Evolutionary conservation across 2,888 invertebrate genomes (phyloP).

Genomic region (Ichneumoninae sp.): DNA sequence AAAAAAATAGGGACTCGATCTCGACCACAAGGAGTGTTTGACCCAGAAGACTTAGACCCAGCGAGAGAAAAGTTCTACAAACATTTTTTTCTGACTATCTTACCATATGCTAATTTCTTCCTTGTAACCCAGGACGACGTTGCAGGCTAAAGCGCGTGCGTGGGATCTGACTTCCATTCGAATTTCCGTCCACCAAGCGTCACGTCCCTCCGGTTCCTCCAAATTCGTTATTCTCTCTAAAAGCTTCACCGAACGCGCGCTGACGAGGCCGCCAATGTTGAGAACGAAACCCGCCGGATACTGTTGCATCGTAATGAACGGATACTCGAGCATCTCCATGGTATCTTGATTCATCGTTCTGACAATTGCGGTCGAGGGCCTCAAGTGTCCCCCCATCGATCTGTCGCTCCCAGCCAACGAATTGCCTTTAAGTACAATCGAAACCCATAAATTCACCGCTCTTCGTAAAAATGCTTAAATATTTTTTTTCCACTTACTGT

Average conservation of each 20-base stretch:
- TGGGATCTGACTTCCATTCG: conserved; percentile 98
- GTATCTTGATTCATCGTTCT: conserved; percentile 91
- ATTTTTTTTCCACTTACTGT: not conserved
- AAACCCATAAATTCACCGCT: conserved; percentile 1
- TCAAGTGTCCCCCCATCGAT: conserved; percentile 87
- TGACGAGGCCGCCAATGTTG: conserved; percentile 94
- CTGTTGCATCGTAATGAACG: conserved; percentile 96
- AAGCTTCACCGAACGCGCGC: conserved; percentile 93
- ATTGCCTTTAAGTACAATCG: conserved; percentile 86
- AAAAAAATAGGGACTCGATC: no score
- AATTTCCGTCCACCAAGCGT: conserved; percentile 98
- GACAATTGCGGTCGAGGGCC: conserved; percentile 85
- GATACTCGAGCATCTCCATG: conserved; percentile 96
- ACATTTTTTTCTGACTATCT: conserved; percentile 70
- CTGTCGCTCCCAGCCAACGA: conserved; percentile 89
- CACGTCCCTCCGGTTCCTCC: conserved; percentile 95
- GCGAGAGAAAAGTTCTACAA: no score
- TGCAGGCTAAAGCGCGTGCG: conserved; percentile 95
- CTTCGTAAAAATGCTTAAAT: no score
- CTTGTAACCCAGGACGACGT: conserved; percentile 96
- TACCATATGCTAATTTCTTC: conserved; percentile 97
- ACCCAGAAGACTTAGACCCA: no score
- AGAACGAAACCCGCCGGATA: conserved; percentile 95
- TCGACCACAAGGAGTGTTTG: no score
- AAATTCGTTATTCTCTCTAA: conserved; percentile 92